A percentile compares a stretch with the other conserved stretches of the same genome.
phyloP scores from a whole-genome alignment of 2,888 invertebrate genomes.

The Lithodes maja region DNA sequence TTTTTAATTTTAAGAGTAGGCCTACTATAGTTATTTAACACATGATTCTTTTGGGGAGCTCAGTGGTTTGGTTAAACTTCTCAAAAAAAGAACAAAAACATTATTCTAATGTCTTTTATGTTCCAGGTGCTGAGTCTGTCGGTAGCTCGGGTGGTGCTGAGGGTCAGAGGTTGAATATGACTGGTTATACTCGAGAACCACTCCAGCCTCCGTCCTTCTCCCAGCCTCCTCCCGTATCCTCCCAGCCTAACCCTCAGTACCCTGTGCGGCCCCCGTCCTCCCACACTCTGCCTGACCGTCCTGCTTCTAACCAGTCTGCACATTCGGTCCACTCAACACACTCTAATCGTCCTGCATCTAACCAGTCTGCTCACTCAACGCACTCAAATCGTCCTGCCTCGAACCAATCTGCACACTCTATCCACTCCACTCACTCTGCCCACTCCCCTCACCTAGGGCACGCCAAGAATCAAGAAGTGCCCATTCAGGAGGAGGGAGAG shows the following conservation, averaged over 20 bases:
- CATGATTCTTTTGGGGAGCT: no score
- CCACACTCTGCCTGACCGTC: constrained; percentile 41
- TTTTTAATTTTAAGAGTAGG: no score
- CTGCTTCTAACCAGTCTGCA: constrained; percentile 62
- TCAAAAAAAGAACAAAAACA: no score
- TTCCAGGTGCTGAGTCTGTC: constrained; percentile 14
- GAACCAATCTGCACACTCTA: constrained; percentile 5
- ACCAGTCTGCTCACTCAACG: constrained; percentile 34
- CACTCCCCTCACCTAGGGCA: constrained; percentile 24
- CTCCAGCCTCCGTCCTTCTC: neutral
- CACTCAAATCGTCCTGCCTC: neutral
- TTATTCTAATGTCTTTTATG: neutral
- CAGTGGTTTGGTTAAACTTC: no score
- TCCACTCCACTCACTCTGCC: constrained; percentile 17
- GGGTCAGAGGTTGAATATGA: neutral
- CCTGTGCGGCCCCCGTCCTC: constrained; percentile 32
- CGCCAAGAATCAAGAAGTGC: constrained; percentile 49
- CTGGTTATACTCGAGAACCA: neutral
- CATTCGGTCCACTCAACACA: constrained; percentile 47
- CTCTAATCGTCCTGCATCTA: neutral
- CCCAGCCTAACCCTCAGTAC: constrained; percentile 26
- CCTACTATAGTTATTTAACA: no score
- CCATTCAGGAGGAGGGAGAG: constrained; percentile 19
- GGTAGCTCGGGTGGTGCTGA: constrained; percentile 9
- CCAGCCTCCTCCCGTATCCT: neutral